These are phyloP conservation scores for Thymelicus acteon DNA, from an alignment of 2,888 invertebrate genomes.

Conservation along the genomic window DNA sequence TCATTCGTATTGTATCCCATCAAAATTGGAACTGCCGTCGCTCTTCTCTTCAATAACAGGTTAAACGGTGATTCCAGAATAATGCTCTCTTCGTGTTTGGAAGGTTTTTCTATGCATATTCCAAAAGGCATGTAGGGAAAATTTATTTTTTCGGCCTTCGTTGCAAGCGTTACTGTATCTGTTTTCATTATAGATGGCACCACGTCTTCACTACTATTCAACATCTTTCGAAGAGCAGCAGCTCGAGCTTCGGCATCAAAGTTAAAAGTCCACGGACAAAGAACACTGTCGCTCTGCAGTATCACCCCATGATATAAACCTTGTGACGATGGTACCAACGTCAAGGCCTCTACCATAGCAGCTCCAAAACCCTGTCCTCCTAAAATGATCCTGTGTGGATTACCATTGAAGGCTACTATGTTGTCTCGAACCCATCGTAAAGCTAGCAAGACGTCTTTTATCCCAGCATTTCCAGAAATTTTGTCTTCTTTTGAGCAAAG, in stretches of 20 bases:
- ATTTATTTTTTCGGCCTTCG: slow-evolving; percentile 54
- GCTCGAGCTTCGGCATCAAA: slow-evolving; percentile 67
- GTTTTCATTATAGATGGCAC: slow-evolving; percentile 48
- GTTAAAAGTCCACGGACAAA: slow-evolving; percentile 74
- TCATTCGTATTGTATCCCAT: slow-evolving; percentile 73
- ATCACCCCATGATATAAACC: slow-evolving; percentile 71
- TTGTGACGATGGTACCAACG: slow-evolving; percentile 58
- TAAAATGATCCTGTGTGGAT: slow-evolving; percentile 63
- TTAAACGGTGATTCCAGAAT: slow-evolving; percentile 63
- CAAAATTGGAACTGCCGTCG: slow-evolving; percentile 62
- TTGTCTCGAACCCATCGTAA: slow-evolving; percentile 76
- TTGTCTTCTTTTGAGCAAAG: slow-evolving; percentile 63
- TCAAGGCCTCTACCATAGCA: slow-evolving; percentile 68
- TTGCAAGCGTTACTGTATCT: slow-evolving; percentile 53
- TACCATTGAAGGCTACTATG: slow-evolving; percentile 74
- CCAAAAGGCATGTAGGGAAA: slow-evolving; percentile 70
- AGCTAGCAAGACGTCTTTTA: slow-evolving; percentile 69
- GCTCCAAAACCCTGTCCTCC: slow-evolving; percentile 75
- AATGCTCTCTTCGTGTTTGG: slow-evolving; percentile 63
- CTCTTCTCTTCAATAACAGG: slow-evolving; percentile 53
- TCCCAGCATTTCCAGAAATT: slow-evolving; percentile 72
- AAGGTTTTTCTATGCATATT: slow-evolving; percentile 64
- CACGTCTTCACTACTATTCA: slow-evolving; percentile 47
- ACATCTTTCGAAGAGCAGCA: slow-evolving; percentile 47
- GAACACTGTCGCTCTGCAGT: slow-evolving; percentile 69